Conservation (phyloP, 2,797 vertebrate species). For the Lithobates sylvaticus region DNA sequence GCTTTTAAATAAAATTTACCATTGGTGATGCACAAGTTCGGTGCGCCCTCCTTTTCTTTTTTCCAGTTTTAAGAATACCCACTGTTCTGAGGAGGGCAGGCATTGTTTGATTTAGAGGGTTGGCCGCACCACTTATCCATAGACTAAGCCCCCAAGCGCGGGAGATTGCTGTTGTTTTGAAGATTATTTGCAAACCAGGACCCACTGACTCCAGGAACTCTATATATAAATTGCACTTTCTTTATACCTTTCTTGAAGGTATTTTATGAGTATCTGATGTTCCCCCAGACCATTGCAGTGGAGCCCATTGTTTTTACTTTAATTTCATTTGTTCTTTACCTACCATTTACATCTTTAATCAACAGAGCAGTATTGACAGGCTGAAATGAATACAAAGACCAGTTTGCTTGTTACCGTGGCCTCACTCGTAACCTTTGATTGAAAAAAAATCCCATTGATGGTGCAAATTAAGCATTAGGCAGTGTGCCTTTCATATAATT, state of each 20-base stretch:
- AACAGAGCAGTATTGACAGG: slow-evolving; percentile 32
- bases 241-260: background rate
- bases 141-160: no score
- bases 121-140: no score
- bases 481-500: slow-evolving; percentile 37
- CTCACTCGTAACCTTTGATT: slow-evolving; percentile 51
- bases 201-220: no score
- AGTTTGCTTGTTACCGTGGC: slow-evolving; percentile 37
- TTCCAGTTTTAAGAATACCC: no score
- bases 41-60: no score
- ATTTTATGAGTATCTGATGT: background rate
- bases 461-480: slow-evolving; percentile 58
- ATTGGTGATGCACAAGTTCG: no score
- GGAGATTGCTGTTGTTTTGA: no score
- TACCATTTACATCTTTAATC: slow-evolving; percentile 48
- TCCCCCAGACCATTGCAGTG: background rate
- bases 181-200: no score
- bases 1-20: no score
- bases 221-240: no score
- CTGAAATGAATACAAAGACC: slow-evolving; percentile 36
- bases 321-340: slow-evolving; percentile 30
- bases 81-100: no score
- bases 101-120: no score
- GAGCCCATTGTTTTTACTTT: background rate
- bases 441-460: slow-evolving; percentile 49